Conservation (phyloP, 2,113 vertebrate species). For the Dicaeum eximium region DNA sequence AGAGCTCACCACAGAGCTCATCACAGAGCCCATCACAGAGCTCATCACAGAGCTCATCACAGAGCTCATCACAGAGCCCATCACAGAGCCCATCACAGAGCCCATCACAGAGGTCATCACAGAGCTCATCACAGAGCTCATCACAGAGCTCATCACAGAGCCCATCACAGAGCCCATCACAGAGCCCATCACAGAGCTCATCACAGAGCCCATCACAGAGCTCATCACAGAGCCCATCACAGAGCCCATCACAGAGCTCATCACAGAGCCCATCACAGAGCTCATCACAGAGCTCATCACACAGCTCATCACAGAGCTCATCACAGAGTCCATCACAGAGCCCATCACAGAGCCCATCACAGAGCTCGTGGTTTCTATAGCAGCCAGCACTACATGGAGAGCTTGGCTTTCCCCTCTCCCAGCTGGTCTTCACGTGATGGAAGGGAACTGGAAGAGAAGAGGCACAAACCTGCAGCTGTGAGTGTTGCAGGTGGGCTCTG, state of each 20-base stretch:
- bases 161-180: not conserved
- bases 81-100: not conserved
- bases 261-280: not conserved
- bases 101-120: not conserved
- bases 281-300: not conserved
- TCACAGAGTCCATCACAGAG: not conserved
- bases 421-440: not conserved
- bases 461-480: not conserved
- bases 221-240: not conserved
- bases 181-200: not conserved
- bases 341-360: not conserved
- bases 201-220: not conserved
- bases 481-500: not conserved
- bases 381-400: not conserved
- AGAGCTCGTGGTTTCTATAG: not conserved
- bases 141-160: not conserved
- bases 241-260: not conserved
- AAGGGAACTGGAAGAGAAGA: not conserved
- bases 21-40: not conserved
- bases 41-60: not conserved
- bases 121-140: not conserved
- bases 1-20: too few species aligned
- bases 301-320: not conserved
- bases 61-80: not conserved
- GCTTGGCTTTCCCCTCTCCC: not conserved